Evolutionary conservation across 2,888 invertebrate species (phyloP).

Genomic region (Aphrophora alni): DNA sequence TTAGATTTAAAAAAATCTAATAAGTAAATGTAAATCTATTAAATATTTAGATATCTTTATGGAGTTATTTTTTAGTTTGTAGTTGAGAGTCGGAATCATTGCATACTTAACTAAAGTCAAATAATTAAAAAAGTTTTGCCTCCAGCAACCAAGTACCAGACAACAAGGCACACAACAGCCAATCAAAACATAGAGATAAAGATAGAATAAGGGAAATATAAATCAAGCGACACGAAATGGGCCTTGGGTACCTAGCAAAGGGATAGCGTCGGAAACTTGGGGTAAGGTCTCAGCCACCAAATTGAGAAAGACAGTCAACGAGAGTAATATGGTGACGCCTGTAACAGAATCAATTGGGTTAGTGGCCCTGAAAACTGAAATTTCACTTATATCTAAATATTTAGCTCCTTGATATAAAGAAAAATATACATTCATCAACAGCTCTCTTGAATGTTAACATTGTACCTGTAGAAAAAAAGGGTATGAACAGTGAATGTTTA

Average conservation of each 20-base stretch:
- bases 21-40: no score
- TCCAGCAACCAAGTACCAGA: slow-evolving; percentile 48
- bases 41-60: no score
- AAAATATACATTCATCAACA: background rate
- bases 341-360: slow-evolving; percentile 58
- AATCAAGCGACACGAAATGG: slow-evolving; percentile 46
- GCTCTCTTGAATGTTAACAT: background rate
- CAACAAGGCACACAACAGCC: slow-evolving; percentile 40
- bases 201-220: slow-evolving; percentile 41
- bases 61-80: no score
- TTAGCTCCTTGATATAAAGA: background rate
- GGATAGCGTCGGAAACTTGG: slow-evolving; percentile 68
- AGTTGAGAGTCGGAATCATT: background rate
- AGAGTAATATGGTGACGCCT: slow-evolving; percentile 96
- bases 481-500: background rate
- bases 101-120: background rate
- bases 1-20: no score
- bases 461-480: background rate
- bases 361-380: background rate
- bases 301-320: slow-evolving; percentile 97
- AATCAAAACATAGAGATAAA: slow-evolving; percentile 47
- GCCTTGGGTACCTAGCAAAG: slow-evolving; percentile 63
- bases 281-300: slow-evolving; percentile 98
- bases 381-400: background rate
- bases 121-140: slow-evolving; percentile 20